Evolutionary conservation across 1,140 invertebrate genomes (phyloP), one percentile per base, ranked within the genome.

Genomic region (Heliconius hermathena): DNA sequence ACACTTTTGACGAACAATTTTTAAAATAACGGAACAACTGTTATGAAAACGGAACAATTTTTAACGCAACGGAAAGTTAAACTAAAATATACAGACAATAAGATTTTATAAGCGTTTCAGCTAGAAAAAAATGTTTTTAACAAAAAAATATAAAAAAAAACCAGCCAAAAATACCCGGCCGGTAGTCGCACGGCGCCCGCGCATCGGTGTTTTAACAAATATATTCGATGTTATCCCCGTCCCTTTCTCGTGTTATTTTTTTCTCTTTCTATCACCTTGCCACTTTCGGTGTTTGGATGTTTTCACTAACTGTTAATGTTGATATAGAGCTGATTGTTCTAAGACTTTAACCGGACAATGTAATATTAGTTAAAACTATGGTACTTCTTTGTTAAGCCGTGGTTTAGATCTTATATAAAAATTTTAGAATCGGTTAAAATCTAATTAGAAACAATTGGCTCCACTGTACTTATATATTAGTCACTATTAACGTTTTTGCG

Each of bases 301-400:
- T 94, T 91, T 94, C 93, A 94, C 92, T 94, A 94, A 93, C 92
- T 94, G 92, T 94, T 94, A 94, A 94, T 93, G 92, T 93, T 93
- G 91, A 93, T 94, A 92, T n/a, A 72, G 60, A 72, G 71, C 29
- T 41, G 71, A 38, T 72, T 72, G 71, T 72, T 72, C 18, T 38
- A 41, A 72, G 36, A 72, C 38, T 72, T 72, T 72, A 72, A 72
- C 71, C 3, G 71, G 71, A 71, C 26, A 4, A 66, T 66, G 3
- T 29, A 66, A 29, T 13, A 5, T 60, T 11, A 16, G 3, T 29
- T 66, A 26, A 60, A 66, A 66, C 22, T 66, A 29, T 29, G 11
- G 60, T 66, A 5, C 0, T 26, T 26, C 16, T 16, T 16, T 26
- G 60, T 5, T 66, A 29, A 26, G 3, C 26, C n/a, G n/a, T 60